Base-by-base conservation (phyloP, 1,140 invertebrate genomes). In the Atta cephalotes region DNA sequence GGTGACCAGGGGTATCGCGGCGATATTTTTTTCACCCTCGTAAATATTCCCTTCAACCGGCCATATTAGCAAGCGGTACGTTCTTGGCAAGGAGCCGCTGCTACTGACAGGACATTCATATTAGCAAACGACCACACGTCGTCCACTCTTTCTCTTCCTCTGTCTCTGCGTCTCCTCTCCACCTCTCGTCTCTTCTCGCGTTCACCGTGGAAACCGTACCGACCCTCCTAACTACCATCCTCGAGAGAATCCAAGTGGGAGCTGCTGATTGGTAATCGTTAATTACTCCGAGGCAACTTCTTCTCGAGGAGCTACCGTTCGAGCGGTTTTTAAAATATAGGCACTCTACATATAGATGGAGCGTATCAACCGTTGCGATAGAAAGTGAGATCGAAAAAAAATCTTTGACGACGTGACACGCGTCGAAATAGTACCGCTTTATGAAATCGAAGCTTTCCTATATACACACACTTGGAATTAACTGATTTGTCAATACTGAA, bases 11-110 rank as follows among this genome's bases (percentile, higher is more conserved):
- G 56, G 45, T 86, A 87, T 87, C 63, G 76, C 49, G 79, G 80
- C 62, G 90, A 93, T 92, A 92, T 92, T 92, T 93, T 91, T 93
- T 91, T 88, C 77, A 90, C 91, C 90, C 93, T 92, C 93, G 92
- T 94, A 94, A 94, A 94, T 94, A 94, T 94, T 93, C 93, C 87
- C 90, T 93, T 90, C 90, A 92, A 93, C 78, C 89, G 74, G 87
- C 87, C 91, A 90, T 92, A 94, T 94, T 94, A 94, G 91, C 92
- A 92, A 91, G 87, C 93, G 78, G 90, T 90, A 92, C 90, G 92
- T 93, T 93, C 94, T 94, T 93, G 93, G 94, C 93, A 94, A 94
- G 93, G 90, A 94, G 91, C 93, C 90, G 93, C 93, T 94, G 94
- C 84, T 93, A 93, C 91, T 94, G 93, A 94, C 94, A 94, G 94